Percentiles rank a stretch among this genome's conserved stretches.
Conservation (phyloP, 1,140 invertebrate genomes). For the Drosophila cardini region DNA sequence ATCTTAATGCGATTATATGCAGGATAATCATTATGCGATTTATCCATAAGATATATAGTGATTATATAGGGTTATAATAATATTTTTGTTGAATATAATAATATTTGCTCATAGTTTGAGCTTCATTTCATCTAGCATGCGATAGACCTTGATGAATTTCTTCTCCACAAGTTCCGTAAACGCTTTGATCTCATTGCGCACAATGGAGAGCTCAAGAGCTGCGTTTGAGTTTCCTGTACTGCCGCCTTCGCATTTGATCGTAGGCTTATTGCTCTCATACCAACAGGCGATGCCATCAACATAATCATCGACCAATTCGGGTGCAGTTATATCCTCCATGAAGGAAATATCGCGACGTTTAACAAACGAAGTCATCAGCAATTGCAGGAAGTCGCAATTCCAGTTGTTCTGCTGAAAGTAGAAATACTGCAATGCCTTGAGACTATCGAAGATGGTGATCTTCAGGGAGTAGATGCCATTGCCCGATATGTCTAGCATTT, state of each 20-base stretch:
- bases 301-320: slow-evolving; percentile 80
- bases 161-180: slow-evolving; percentile 78
- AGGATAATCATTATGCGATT: slow-evolving; percentile 21
- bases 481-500: slow-evolving; percentile 74
- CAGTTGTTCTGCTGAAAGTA: slow-evolving; percentile 83
- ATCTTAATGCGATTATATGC: slow-evolving; percentile 48
- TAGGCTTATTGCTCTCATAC: slow-evolving; percentile 76
- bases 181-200: slow-evolving; percentile 77
- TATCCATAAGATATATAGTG: slow-evolving; percentile 9
- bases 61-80: slow-evolving; percentile 19
- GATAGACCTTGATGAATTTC: slow-evolving; percentile 80
- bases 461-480: slow-evolving; percentile 77
- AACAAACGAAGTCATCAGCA: slow-evolving; percentile 78
- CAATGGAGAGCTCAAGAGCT: slow-evolving; percentile 75
- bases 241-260: slow-evolving; percentile 70
- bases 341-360: slow-evolving; percentile 76
- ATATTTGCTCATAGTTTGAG: slow-evolving; percentile 45
- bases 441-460: slow-evolving; percentile 74
- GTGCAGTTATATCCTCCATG: slow-evolving; percentile 75
- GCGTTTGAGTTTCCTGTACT: slow-evolving; percentile 54
- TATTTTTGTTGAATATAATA: slow-evolving; percentile 23
- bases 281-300: slow-evolving; percentile 81
- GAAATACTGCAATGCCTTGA: slow-evolving; percentile 81
- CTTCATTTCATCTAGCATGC: slow-evolving; percentile 81
- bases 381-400: slow-evolving; percentile 81